Conservation (phyloP, 2,113 vertebrate genomes). For the Oceanites oceanicus region DNA sequence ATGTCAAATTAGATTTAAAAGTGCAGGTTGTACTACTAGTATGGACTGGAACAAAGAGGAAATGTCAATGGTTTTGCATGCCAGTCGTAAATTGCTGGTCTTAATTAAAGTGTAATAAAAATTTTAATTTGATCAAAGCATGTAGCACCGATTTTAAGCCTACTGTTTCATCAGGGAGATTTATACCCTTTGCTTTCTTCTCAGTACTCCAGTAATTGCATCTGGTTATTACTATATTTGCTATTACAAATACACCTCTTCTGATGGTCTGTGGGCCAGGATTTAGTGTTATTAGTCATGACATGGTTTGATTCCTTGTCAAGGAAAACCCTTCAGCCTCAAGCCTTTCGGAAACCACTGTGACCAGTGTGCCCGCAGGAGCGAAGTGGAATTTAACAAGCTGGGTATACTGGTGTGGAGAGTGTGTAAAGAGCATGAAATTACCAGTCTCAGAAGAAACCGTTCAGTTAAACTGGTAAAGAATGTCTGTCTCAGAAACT, state of each 20-base stretch:
- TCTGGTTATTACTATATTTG: constrained; percentile 8
- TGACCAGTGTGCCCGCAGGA: neutral
- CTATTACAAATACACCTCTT: neutral
- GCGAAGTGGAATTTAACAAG: neutral
- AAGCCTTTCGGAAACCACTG: neutral
- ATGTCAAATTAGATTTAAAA: neutral
- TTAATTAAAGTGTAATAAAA: constrained; percentile 45
- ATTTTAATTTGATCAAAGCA: constrained; percentile 23
- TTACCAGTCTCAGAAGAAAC: neutral
- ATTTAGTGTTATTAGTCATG: neutral
- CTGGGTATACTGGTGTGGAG: neutral
- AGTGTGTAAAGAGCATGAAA: neutral
- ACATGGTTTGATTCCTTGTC: neutral
- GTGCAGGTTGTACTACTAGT: neutral
- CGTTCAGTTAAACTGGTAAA: neutral
- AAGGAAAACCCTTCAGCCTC: neutral
- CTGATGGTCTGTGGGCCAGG: neutral
- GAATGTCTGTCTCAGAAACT: neutral
- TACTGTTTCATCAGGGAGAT: neutral
- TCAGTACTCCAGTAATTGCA: neutral
- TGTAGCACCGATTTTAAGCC: neutral
- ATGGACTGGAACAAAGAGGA: neutral
- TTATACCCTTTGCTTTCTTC: neutral
- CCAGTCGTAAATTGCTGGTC: neutral
- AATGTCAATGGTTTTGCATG: neutral